Conservation (phyloP, 2,888 invertebrate genomes). For the Brachyptera risi region DNA sequence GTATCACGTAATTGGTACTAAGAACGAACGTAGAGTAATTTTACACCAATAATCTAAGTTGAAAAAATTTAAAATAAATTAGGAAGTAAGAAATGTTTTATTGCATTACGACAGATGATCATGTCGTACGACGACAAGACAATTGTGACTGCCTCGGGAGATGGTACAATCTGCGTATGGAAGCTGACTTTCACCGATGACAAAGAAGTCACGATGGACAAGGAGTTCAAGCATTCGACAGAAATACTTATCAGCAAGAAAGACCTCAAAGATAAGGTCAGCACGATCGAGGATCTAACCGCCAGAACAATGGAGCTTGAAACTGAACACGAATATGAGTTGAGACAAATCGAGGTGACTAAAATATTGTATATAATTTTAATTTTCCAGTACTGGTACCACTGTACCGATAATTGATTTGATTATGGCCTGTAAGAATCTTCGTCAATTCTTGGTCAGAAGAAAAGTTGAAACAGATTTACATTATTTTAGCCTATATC, state of each 20-base stretch:
- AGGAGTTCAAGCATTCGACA: conserved; percentile 69
- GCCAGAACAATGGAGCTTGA: conserved; percentile 78
- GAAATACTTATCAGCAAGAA: conserved; percentile 78
- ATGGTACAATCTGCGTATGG: conserved; percentile 84
- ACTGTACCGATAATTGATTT: no score
- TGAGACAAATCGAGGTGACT: conserved; percentile 56
- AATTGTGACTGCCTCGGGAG: conserved; percentile 68
- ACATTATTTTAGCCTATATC: no score
- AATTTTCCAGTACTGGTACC: no score
- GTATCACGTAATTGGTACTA: no score
- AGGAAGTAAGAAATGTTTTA: no score
- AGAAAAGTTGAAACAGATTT: no score
- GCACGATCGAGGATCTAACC: conserved; percentile 60
- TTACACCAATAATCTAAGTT: no score
- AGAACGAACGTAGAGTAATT: no score
- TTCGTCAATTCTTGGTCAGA: no score
- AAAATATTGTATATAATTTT: not conserved
- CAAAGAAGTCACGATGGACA: conserved; percentile 64
- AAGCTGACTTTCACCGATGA: conserved; percentile 68
- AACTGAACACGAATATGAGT: conserved; percentile 82
- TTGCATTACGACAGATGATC: conserved; percentile 50
- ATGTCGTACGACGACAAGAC: conserved; percentile 75
- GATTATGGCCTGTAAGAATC: no score
- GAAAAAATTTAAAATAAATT: no score
- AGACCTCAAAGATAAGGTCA: conserved; percentile 75